These are phyloP conservation scores for Dasypus novemcinctus DNA, from an alignment of 2,113 vertebrate genomes.

Conservation along the genomic window DNA sequence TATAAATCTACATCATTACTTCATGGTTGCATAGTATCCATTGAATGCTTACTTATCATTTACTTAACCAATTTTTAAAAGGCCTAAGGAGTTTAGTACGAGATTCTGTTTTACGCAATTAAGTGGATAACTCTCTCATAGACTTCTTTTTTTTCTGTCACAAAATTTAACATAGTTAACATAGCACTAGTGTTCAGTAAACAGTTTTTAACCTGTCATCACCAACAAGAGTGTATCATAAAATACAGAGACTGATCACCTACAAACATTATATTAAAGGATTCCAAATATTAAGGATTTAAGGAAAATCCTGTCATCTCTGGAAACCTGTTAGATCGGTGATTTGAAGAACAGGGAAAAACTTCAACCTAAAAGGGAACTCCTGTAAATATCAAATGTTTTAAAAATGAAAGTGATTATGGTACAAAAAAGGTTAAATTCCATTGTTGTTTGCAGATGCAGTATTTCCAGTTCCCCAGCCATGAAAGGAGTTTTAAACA, in stretches of 20 bases:
- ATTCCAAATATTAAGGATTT: neutral
- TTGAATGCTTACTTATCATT: neutral
- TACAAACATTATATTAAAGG: neutral
- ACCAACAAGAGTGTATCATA: neutral
- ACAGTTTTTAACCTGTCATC: neutral
- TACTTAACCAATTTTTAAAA: neutral
- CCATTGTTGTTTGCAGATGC: neutral
- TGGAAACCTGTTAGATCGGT: neutral
- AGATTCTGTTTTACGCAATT: neutral
- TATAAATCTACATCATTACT: neutral
- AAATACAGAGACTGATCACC: neutral
- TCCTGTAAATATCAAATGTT: neutral
- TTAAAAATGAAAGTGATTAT: slow-evolving; percentile 5
- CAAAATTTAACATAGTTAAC: neutral
- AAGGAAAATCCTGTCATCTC: neutral
- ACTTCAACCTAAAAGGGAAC: neutral
- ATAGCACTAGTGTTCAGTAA: neutral
- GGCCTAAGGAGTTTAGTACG: neutral
- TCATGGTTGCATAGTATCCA: neutral
- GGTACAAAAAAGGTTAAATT: neutral
- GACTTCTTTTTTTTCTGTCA: neutral
- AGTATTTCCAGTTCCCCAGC: neutral
- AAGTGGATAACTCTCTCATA: neutral
- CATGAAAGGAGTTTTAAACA: neutral
- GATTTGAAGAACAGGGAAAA: neutral